These are phyloP conservation scores for Orchesellides sinensis DNA, from an alignment of 2,888 invertebrate genomes.

Conservation along the genomic window DNA sequence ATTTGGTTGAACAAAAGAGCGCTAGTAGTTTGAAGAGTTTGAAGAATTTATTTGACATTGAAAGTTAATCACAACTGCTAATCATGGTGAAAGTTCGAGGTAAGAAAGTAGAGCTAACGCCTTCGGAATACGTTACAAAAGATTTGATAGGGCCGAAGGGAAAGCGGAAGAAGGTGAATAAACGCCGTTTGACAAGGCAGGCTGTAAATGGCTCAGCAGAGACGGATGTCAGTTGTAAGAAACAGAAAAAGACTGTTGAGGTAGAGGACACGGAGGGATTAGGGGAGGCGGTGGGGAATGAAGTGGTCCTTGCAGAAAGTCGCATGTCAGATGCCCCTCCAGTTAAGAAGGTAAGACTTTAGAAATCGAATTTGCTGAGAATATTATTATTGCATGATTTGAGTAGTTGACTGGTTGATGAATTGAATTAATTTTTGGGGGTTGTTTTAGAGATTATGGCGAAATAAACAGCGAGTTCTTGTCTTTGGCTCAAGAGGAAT, in stretches of 20 bases:
- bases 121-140: constrained; percentile 71
- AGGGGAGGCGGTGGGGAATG: constrained; percentile 70
- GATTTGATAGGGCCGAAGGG: constrained; percentile 67
- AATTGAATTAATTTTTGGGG: constrained; percentile 12
- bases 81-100: constrained; percentile 72
- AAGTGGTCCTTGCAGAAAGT: constrained; percentile 80
- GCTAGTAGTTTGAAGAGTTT: too few relatives aligned
- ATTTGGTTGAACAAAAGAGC: too few relatives aligned
- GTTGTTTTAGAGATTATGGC: constrained; percentile 88
- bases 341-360: constrained; percentile 35
- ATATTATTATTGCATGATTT: neutral
- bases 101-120: constrained; percentile 53
- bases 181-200: constrained; percentile 26
- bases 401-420: constrained; percentile 5
- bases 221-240: too few relatives aligned
- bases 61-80: too few relatives aligned
- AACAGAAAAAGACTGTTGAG: constrained; percentile 65
- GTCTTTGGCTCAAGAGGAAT: constrained; percentile 97
- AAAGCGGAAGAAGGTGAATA: constrained; percentile 15
- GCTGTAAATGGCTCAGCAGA: constrained; percentile 31
- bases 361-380: neutral
- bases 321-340: constrained; percentile 82
- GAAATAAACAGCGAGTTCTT: constrained; percentile 93
- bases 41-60: too few relatives aligned
- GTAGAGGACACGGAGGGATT: constrained; percentile 67